phyloP scores from a whole-genome alignment of 1,140 invertebrate genomes.

The Drosophila arizonae region DNA sequence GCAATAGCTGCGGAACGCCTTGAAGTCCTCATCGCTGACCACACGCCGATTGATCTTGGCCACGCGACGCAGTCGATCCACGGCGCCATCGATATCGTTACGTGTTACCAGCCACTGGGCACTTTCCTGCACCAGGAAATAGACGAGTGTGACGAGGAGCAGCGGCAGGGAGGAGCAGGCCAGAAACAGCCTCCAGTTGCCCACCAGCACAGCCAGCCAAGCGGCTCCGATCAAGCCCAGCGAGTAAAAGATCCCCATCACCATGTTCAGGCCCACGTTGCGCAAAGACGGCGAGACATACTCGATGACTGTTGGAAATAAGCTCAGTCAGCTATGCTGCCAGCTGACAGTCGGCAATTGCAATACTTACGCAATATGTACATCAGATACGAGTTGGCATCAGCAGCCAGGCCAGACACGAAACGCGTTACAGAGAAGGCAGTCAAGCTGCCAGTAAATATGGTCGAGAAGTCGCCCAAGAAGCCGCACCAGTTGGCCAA shows the following conservation, averaged over 20 bases:
- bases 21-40: conserved; percentile 82
- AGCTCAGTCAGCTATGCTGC: background rate
- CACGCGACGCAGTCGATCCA: conserved; percentile 84
- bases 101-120: conserved; percentile 86
- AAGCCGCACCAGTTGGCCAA: conserved; percentile 84
- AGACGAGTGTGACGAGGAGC: conserved; percentile 82
- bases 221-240: conserved; percentile 84
- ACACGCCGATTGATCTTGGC: conserved; percentile 84
- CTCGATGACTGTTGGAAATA: conserved; percentile 83
- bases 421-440: conserved; percentile 84
- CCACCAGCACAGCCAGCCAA: conserved; percentile 84
- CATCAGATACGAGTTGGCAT: conserved; percentile 86
- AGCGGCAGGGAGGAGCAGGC: conserved; percentile 84
- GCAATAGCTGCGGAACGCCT: conserved; percentile 82
- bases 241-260: conserved; percentile 85
- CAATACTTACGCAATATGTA: conserved; percentile 84
- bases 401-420: conserved; percentile 84
- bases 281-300: conserved; percentile 84
- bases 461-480: conserved; percentile 84
- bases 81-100: conserved; percentile 84
- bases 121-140: conserved; percentile 85
- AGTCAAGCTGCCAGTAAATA: conserved; percentile 81
- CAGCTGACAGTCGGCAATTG: background rate
- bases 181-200: conserved; percentile 84
- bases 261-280: conserved; percentile 84